A percentile compares a stretch with the other conserved stretches of the same genome.
Conservation (phyloP, 2,113 vertebrate species). For the Phyllopteryx taeniolatus region DNA sequence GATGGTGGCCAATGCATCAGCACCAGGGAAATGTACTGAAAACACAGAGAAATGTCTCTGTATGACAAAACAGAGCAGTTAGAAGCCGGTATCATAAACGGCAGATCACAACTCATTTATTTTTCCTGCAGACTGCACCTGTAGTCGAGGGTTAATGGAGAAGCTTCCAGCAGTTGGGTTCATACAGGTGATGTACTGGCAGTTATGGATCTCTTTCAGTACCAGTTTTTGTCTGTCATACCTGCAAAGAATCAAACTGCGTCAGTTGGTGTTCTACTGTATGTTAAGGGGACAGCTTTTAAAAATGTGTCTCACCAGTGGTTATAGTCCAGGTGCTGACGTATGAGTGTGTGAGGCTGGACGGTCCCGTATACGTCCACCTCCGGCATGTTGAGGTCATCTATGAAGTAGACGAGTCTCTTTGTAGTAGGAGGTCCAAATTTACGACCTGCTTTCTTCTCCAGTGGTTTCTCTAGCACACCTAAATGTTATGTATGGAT, state of each 20-base stretch:
- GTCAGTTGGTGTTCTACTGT: neutral
- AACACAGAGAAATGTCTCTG: slow-evolving; percentile 81
- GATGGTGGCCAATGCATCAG: slow-evolving; percentile 68
- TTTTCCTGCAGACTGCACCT: slow-evolving; percentile 61
- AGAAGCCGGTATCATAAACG: neutral
- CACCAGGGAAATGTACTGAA: slow-evolving; percentile 70
- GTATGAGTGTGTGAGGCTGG: slow-evolving; percentile 76
- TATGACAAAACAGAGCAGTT: slow-evolving; percentile 16
- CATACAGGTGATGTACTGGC: slow-evolving; percentile 88
- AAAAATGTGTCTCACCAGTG: slow-evolving; percentile 60
- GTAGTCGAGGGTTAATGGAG: slow-evolving; percentile 86
- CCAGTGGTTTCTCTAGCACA: slow-evolving; percentile 76
- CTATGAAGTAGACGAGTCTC: slow-evolving; percentile 80
- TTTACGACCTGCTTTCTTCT: slow-evolving; percentile 80
- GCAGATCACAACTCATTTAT: slow-evolving; percentile 2
- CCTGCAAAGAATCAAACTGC: slow-evolving; percentile 70
- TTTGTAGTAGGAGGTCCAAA: slow-evolving; percentile 74
- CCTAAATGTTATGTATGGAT: slow-evolving; percentile 44
- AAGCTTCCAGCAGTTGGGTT: slow-evolving; percentile 91
- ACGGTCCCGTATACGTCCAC: slow-evolving; percentile 75
- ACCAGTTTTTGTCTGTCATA: slow-evolving; percentile 91
- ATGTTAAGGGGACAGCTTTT: neutral
- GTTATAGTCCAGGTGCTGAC: slow-evolving; percentile 76
- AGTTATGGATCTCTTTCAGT: slow-evolving; percentile 90
- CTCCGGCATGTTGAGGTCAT: slow-evolving; percentile 79